Conservation (phyloP, 1,140 invertebrate genomes). For the Sipha flava region DNA sequence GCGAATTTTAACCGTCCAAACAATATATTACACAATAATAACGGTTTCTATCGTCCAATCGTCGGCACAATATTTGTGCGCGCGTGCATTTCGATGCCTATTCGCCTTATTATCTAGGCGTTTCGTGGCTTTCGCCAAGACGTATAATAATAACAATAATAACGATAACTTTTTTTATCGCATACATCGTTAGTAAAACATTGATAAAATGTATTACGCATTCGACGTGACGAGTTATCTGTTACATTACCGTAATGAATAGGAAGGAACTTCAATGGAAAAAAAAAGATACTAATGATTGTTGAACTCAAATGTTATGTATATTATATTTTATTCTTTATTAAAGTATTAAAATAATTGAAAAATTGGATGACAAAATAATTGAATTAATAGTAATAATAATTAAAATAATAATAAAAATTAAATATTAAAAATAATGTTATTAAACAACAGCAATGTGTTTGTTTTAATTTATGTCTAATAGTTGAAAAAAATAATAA, state of each 20-base stretch:
- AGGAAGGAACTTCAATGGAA: not conserved
- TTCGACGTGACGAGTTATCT: not conserved
- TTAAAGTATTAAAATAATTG: conserved; percentile 12
- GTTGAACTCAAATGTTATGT: not conserved
- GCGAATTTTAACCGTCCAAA: no score
- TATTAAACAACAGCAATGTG: not conserved
- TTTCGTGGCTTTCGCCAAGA: not conserved
- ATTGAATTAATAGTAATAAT: not conserved
- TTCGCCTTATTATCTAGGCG: not conserved
- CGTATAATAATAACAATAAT: no score
- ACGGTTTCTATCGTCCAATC: not conserved
- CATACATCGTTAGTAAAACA: not conserved
- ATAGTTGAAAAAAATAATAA: conserved; percentile 8
- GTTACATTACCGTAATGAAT: not conserved
- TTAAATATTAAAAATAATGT: conserved; percentile 10
- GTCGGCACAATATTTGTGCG: not conserved
- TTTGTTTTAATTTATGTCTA: conserved; percentile 18
- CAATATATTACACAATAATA: no score
- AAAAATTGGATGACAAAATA: conserved; percentile 10
- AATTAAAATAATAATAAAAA: not conserved
- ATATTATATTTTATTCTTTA: not conserved
- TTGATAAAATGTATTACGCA: conserved; percentile 3
- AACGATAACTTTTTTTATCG: no score
- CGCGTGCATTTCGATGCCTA: not conserved
- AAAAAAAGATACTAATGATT: not conserved